phyloP scores from a whole-genome alignment of 2,797 vertebrate genomes.

The Erpetoichthys calabaricus region DNA sequence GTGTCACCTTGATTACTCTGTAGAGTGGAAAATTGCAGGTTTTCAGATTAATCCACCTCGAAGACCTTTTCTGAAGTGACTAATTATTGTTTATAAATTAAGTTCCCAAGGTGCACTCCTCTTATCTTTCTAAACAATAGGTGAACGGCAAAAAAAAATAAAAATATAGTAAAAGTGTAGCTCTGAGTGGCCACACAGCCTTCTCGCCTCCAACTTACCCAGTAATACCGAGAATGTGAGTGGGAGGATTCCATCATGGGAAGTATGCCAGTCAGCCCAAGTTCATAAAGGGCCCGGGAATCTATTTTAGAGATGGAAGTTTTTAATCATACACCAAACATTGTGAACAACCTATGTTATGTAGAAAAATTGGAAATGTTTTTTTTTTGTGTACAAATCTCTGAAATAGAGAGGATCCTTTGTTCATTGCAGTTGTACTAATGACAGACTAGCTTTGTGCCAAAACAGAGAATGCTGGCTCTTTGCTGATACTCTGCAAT shows the following conservation, averaged over 20 bases:
- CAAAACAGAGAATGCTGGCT: too few species aligned
- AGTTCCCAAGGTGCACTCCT: neutral
- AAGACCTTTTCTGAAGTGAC: neutral
- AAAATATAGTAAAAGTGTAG: neutral
- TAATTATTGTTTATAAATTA: slow-evolving; percentile 4
- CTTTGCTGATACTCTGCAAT: too few species aligned
- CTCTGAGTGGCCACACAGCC: neutral
- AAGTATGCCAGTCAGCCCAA: slow-evolving; percentile 7
- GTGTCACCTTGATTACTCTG: too few species aligned
- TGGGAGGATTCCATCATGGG: slow-evolving; percentile 8
- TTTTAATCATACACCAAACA: neutral
- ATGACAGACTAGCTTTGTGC: too few species aligned
- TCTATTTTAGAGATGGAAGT: neutral
- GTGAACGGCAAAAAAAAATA: neutral
- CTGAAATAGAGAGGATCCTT: too few species aligned
- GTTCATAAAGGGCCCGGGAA: neutral
- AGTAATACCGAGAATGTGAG: slow-evolving; percentile 5
- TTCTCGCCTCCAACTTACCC: neutral
- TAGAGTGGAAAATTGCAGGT: neutral
- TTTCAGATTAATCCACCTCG: neutral
- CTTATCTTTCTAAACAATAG: neutral
- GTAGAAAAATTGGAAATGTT: neutral
- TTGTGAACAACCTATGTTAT: neutral
- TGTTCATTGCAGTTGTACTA: too few species aligned
- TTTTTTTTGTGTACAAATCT: too few species aligned